Percentiles rank a stretch among this genome's conserved stretches.
Conservation (phyloP, 2,113 vertebrate genomes). For the Oreochromis spilurus region DNA sequence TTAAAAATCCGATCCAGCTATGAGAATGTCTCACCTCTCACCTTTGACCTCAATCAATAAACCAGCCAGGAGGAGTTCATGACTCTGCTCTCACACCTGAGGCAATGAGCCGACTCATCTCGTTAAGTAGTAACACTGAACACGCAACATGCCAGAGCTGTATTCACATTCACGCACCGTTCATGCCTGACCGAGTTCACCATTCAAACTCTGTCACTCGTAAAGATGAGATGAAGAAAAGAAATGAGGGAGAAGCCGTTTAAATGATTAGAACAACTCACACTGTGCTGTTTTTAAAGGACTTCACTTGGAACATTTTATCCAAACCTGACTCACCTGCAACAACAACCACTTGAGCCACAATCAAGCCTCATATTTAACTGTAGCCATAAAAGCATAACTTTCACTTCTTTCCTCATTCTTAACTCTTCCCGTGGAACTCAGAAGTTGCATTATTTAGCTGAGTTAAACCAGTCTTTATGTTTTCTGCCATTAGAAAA, state of each 20-base stretch:
- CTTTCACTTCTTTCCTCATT: not conserved
- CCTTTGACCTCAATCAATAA: not conserved
- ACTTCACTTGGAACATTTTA: not conserved
- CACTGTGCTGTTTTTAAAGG: not conserved
- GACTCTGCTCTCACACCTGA: not conserved
- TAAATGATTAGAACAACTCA: not conserved
- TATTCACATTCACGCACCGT: not conserved
- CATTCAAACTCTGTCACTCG: not conserved
- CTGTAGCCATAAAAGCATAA: not conserved
- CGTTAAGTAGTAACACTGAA: not conserved
- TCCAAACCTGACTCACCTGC: not conserved
- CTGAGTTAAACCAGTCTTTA: rapidly evolving
- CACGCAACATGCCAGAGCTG: not conserved
- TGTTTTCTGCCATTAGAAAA: not conserved
- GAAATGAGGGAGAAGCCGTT: not conserved
- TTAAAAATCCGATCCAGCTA: not conserved
- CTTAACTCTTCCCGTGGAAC: too few species aligned
- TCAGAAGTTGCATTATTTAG: not conserved
- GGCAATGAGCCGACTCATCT: not conserved
- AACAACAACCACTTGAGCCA: not conserved
- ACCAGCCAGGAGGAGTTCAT: not conserved
- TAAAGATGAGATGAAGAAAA: not conserved
- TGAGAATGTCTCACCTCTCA: not conserved
- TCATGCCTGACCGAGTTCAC: not conserved
- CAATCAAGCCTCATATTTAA: not conserved